A percentile compares a stretch with the other conserved stretches of the same genome.
Evolutionary conservation across 1,140 invertebrate species (phyloP).

Genomic region (Neuroterus valhalla): DNA sequence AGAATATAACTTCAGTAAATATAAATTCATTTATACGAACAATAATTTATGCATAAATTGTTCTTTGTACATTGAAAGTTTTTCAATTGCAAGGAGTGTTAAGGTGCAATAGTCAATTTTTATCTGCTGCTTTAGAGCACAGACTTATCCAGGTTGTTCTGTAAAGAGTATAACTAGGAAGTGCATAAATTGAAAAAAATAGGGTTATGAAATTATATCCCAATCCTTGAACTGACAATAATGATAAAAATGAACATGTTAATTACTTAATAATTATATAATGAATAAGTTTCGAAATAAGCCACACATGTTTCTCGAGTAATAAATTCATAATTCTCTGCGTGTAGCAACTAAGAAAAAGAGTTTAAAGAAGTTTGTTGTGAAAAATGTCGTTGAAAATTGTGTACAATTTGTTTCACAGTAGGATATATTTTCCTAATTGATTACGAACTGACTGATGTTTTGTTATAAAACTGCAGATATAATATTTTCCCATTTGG

Average conservation of each 20-base stretch:
- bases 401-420: no score
- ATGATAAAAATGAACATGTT: not conserved
- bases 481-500: no score
- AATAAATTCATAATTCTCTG: no score
- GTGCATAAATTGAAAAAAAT: not conserved
- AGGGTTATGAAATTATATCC: not conserved
- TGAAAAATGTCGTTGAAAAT: no score
- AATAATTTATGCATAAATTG: no score
- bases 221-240: not conserved
- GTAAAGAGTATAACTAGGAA: not conserved
- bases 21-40: no score
- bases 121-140: not conserved
- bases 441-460: no score
- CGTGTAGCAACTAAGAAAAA: no score
- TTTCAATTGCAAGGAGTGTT: not conserved
- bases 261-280: conserved; percentile 7
- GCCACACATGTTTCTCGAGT: not conserved
- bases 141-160: not conserved
- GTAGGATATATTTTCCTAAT: no score
- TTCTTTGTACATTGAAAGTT: not conserved
- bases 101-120: conserved; percentile 4
- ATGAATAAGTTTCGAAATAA: not conserved
- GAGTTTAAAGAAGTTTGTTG: no score
- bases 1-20: no score
- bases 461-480: no score